Percentiles rank a stretch among this genome's conserved stretches.
These are phyloP conservation scores for Catonia carolina DNA, from an alignment of 2,888 invertebrate genomes.

Conservation along the genomic window DNA sequence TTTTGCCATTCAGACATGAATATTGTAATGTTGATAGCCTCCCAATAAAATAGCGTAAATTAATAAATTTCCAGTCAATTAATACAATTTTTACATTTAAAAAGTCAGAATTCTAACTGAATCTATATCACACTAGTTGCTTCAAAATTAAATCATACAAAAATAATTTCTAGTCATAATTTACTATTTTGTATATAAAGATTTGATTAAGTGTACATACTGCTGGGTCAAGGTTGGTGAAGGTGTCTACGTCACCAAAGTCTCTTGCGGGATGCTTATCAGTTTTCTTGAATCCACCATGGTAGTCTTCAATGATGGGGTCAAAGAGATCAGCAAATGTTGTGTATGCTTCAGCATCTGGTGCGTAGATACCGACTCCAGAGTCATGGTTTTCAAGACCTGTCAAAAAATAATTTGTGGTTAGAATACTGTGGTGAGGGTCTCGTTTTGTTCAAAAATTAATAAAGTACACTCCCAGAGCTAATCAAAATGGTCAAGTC, in stretches of 20 bases:
- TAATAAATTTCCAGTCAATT: too few relatives aligned
- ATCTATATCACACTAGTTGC: too few relatives aligned
- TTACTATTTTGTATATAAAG: too few relatives aligned
- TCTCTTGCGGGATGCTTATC: constrained; percentile 91
- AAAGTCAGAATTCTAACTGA: too few relatives aligned
- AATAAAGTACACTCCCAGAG: not conserved
- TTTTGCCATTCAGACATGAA: too few relatives aligned
- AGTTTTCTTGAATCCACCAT: constrained; percentile 88
- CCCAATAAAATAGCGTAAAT: too few relatives aligned
- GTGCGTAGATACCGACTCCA: constrained; percentile 95
- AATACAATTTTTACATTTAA: too few relatives aligned
- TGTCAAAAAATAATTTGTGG: too few relatives aligned
- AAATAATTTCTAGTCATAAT: too few relatives aligned
- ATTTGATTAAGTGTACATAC: too few relatives aligned
- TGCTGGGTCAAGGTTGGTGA: constrained; percentile 88
- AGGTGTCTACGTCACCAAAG: constrained; percentile 86
- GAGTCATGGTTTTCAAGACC: constrained; percentile 94
- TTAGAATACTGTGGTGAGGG: constrained; percentile 9
- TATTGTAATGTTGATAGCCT: too few relatives aligned
- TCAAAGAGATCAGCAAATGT: constrained; percentile 90
- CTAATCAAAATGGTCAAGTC: not conserved
- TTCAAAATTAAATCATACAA: too few relatives aligned
- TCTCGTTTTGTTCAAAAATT: not conserved
- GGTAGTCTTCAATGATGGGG: constrained; percentile 97
- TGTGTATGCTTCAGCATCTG: constrained; percentile 92